Percentiles rank a stretch among this genome's conserved stretches.
Conservation (phyloP, 1,140 invertebrate species). For the Calephelis nemesis region DNA sequence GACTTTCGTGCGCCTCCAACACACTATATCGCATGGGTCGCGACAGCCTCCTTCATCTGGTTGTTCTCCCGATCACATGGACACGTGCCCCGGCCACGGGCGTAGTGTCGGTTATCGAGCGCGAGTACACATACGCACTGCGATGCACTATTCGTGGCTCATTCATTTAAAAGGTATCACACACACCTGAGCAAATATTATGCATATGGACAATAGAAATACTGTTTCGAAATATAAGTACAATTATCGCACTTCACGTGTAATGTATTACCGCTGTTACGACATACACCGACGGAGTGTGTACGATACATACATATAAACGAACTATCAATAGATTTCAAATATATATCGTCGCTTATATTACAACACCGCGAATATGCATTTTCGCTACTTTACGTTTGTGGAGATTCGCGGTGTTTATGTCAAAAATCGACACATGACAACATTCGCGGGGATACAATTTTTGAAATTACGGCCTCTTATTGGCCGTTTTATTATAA, state of each 20-base stretch:
- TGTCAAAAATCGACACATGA: too few relatives aligned
- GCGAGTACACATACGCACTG: slow-evolving; percentile 69
- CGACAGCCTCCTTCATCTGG: slow-evolving; percentile 60
- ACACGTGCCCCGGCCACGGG: slow-evolving; percentile 62
- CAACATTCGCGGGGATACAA: too few relatives aligned
- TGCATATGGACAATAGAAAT: slow-evolving; percentile 50
- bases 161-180: slow-evolving; percentile 61
- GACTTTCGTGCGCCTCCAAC: slow-evolving; percentile 37
- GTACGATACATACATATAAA: too few relatives aligned
- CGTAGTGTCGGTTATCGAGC: slow-evolving; percentile 71
- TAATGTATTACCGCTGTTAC: slow-evolving; percentile 1
- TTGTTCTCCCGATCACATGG: slow-evolving; percentile 44
- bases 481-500: too few relatives aligned
- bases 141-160: slow-evolving; percentile 53
- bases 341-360: too few relatives aligned
- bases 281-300: not conserved
- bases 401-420: too few relatives aligned
- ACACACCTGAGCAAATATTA: slow-evolving; percentile 75
- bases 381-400: too few relatives aligned
- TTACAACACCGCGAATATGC: too few relatives aligned
- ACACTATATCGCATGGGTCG: slow-evolving; percentile 35
- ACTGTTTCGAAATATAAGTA: slow-evolving; percentile 49
- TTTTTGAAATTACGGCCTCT: too few relatives aligned
- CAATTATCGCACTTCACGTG: slow-evolving; percentile 38
- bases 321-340: too few relatives aligned